Evolutionary conservation across 2,888 invertebrate genomes (phyloP).

Genomic region (Parnassius glacialis): DNA sequence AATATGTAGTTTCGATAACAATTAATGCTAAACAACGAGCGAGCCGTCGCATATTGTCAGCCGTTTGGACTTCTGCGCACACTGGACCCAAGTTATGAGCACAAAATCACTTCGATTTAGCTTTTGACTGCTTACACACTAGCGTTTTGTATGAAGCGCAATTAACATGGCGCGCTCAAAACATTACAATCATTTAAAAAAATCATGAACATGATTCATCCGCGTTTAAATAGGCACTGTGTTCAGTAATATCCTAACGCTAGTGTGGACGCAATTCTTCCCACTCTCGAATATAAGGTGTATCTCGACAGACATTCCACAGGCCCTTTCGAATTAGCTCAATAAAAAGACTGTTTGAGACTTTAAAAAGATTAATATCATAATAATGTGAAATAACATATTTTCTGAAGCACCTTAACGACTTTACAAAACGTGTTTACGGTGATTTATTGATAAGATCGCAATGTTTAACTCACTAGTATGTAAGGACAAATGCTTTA

Average conservation of each 20-base stretch:
- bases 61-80: conserved; percentile 76
- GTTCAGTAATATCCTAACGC: conserved; percentile 10
- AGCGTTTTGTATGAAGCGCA: conserved; percentile 15
- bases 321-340: conserved; percentile 73
- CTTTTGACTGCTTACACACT: conserved; percentile 28
- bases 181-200: background rate
- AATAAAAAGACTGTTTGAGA: conserved; percentile 76
- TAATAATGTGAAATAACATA: conserved; percentile 57
- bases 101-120: conserved; percentile 28
- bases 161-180: background rate
- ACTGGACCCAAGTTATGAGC: conserved; percentile 38
- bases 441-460: conserved; percentile 77
- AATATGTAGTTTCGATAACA: conserved; percentile 71
- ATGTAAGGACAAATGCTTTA: conserved; percentile 80
- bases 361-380: conserved; percentile 65
- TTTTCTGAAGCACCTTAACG: conserved; percentile 76
- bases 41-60: conserved; percentile 62
- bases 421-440: conserved; percentile 73
- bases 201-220: background rate
- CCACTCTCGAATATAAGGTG: conserved; percentile 36
- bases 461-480: conserved; percentile 76
- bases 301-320: conserved; percentile 71
- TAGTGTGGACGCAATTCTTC: conserved; percentile 15
- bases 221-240: background rate
- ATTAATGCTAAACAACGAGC: conserved; percentile 72